Evolutionary conservation across 2,888 invertebrate genomes (phyloP).

Genomic region (Leucophenga montana): DNA sequence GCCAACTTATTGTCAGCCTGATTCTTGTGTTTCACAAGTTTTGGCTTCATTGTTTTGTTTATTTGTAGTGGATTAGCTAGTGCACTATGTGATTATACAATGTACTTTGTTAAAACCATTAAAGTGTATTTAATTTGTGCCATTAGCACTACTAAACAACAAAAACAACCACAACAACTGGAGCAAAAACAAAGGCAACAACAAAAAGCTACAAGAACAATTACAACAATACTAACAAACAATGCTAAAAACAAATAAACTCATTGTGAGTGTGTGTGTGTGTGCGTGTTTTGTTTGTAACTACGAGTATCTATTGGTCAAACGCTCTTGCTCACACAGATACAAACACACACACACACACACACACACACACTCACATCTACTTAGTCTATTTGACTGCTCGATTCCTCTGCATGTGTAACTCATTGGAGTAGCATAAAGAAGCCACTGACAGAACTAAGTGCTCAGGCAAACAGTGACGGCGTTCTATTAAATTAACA

Average conservation of each 20-base stretch:
- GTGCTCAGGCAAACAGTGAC: background rate
- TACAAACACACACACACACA: background rate
- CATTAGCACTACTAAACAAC: conserved; percentile 25
- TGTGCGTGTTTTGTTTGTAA: background rate
- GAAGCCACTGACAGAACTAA: background rate
- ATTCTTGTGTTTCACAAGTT: no score
- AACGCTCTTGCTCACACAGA: background rate
- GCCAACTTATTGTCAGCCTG: no score
- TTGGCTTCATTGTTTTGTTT: background rate
- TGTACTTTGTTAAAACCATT: conserved; percentile 28
- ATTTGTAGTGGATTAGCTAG: background rate
- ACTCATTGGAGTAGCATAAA: background rate
- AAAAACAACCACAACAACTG: conserved; percentile 25
- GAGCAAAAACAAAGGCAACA: conserved; percentile 6
- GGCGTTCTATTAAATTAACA: background rate
- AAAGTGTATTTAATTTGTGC: conserved; percentile 27
- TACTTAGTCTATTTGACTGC: conserved; percentile 3
- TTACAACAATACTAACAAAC: conserved; percentile 17
- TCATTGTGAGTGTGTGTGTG: conserved; percentile 8
- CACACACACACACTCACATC: background rate
- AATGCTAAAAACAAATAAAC: conserved; percentile 24
- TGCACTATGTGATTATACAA: conserved; percentile 11
- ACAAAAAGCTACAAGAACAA: conserved; percentile 14
- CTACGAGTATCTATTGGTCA: background rate
- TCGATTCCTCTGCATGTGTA: background rate